Evolutionary conservation across 2,113 vertebrate species (phyloP), one percentile per base, ranked within the genome.

Genomic region (Archocentrus centrarchus): DNA sequence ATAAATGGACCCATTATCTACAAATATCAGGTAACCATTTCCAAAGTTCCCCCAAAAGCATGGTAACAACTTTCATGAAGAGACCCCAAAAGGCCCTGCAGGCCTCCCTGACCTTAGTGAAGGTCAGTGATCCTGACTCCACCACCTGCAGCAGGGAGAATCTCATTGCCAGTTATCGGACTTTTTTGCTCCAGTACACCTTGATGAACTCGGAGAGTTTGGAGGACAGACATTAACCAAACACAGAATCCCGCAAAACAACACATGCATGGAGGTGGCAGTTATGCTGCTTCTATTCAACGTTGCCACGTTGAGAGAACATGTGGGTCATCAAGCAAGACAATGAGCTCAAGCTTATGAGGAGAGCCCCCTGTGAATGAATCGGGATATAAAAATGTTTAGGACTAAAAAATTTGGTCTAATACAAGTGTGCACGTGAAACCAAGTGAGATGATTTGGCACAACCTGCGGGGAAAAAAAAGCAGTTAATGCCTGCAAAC

Each of bases 191-290:
- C 50, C 3, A 53, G 0, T 50, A 70, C 5, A 30, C 66, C 44
- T 47, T 15, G 13, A 47, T 47, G 44, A 14, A 3, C 44, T 18
- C 14, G 44, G 14, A 50, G 14, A 50, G 66, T 53, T 70, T 70
- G 17, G 44, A 20, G 24, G 66, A 70, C 17, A 0, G 44, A 53
- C 24, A 44, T 27, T 47, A 6, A 18, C 17, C 44, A 70, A 70
- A 20, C n/a, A n/a, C 66, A 70, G 22, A 50, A 70, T 0, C 64
- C 15, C 24, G 0, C 41, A 7, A 20, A 30, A 50, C 0, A 70
- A 47, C 17, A 50, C 22, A 4, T 70, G 22, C 64, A 47, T 37
- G 35, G 35, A 37, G 35, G 7, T 37, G 7, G 7, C 35, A 37
- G 35, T 7, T 37, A 37, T 7, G 35, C 24, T 1, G 24, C 66